A percentile compares a stretch with the other conserved stretches of the same genome.
These are phyloP conservation scores for Loripinus fragilis DNA, from an alignment of 2,888 invertebrate genomes.

Conservation along the genomic window DNA sequence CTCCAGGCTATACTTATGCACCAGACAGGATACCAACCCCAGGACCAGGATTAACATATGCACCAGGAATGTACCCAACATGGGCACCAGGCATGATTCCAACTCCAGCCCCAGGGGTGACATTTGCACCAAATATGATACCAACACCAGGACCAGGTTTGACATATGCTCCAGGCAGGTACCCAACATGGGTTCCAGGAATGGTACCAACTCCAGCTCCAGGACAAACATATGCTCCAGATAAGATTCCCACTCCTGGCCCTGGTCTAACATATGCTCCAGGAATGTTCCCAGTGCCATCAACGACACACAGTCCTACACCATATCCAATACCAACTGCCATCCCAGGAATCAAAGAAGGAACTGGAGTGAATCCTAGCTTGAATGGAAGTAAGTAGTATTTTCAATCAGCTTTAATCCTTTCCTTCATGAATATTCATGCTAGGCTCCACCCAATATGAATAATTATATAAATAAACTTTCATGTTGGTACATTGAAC, in stretches of 20 bases:
- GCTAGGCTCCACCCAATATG: too few species aligned
- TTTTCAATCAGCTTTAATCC: too few species aligned
- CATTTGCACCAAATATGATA: conserved; percentile 48
- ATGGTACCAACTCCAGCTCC: conserved; percentile 57
- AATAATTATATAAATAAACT: too few species aligned
- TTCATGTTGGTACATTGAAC: too few species aligned
- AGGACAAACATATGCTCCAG: conserved; percentile 51
- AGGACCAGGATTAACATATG: conserved; percentile 51
- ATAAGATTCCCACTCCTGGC: conserved; percentile 37
- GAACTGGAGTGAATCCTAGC: conserved; percentile 62
- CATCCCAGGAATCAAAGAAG: conserved; percentile 58
- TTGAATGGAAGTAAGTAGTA: conserved; percentile 30
- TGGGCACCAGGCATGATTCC: conserved; percentile 49
- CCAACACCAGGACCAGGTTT: conserved; percentile 54
- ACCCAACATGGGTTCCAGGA: conserved; percentile 49
- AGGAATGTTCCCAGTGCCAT: conserved; percentile 48
- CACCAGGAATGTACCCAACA: conserved; percentile 51
- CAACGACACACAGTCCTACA: conserved; percentile 52
- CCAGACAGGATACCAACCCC: conserved; percentile 56
- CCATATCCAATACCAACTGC: conserved; percentile 62
- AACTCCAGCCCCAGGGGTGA: conserved; percentile 54
- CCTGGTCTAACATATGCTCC: conserved; percentile 53
- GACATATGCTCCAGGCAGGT: conserved; percentile 49
- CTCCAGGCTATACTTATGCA: conserved; percentile 54
- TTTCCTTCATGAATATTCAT: too few species aligned